Evolutionary conservation across 2,113 vertebrate genomes (phyloP), one percentile per base, ranked within the genome.

Genomic region (Vidua macroura): DNA sequence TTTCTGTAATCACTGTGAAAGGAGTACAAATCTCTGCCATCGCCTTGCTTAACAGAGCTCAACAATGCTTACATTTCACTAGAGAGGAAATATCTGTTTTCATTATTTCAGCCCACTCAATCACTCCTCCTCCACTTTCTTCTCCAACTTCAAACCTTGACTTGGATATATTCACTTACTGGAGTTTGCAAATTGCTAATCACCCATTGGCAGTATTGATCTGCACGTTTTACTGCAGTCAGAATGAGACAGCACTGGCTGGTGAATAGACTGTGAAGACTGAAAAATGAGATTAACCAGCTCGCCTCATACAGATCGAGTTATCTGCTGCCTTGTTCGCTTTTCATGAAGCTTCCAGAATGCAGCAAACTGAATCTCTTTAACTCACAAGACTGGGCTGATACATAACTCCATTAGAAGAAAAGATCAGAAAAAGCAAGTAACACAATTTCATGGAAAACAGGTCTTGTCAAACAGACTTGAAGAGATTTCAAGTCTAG

Each of bases 291-390:
- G 92, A 95, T 91, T 87, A 90, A 88, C 53, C 80, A 86, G 95
- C 92, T 68, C 28, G 22, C 64, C 35, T 90, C 77, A 20, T 72
- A 59, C 62, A 75, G 73, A 95, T 68, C 68, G 30, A 93, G 88
- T 92, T 88, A 96, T 91, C 83, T 90, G 80, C 73, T 92, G 88
- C 88, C 92, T 94, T 49, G 49, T 79, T 92, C 73, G 5, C 95
- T 96, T 95, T 75, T 90, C 88, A 41, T 84, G 95, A 96, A 92
- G 95, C 90, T 95, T 96, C 92, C 85, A 88, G 87, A 93, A 90
- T 2, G 91, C 81, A 80, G 75, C 78, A 96, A 95, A 81, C 75
- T 86, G 90, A 92, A 93, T 92, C 84, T 68, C 91, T 60, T 83
- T 86, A 88, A 80, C 67, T 83, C 46, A 8, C 77, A 66, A 72